Percentiles rank a stretch among this genome's conserved stretches.
Evolutionary conservation across 2,113 vertebrate genomes (phyloP).

Genomic region (Petroica traversi): DNA sequence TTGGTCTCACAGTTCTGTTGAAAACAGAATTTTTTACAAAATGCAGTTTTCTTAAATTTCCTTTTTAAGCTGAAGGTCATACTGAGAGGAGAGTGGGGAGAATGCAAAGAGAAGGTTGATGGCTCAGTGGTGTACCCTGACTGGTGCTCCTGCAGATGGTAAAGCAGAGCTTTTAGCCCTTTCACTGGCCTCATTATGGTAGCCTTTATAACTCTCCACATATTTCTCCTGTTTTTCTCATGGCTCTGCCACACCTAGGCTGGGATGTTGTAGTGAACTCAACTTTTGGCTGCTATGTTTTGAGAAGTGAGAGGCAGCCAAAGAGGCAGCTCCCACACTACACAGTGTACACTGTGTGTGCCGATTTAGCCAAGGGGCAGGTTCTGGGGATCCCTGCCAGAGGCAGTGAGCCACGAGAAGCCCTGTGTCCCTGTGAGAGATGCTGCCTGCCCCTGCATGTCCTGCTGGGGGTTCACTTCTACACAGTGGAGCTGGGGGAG

Average conservation of each 20-base stretch:
- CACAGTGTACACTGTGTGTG: accelerated
- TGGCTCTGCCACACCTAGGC: neutral
- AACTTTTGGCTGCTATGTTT: neutral
- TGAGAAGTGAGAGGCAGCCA: neutral
- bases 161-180: neutral
- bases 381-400: neutral
- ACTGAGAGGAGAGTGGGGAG: neutral
- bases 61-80: neutral
- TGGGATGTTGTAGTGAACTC: neutral
- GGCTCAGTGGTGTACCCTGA: neutral
- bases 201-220: neutral
- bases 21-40: neutral
- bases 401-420: neutral
- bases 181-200: neutral
- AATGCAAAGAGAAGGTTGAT: neutral
- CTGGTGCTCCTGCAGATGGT: neutral
- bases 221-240: neutral
- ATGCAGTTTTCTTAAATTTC: neutral
- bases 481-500: neutral
- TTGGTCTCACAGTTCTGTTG: neutral
- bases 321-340: neutral
- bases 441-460: neutral
- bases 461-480: neutral
- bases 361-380: accelerated
- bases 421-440: accelerated